These are phyloP conservation scores for Illadopsis cleaveri DNA, from an alignment of 2,113 vertebrate species.

Conservation along the genomic window DNA sequence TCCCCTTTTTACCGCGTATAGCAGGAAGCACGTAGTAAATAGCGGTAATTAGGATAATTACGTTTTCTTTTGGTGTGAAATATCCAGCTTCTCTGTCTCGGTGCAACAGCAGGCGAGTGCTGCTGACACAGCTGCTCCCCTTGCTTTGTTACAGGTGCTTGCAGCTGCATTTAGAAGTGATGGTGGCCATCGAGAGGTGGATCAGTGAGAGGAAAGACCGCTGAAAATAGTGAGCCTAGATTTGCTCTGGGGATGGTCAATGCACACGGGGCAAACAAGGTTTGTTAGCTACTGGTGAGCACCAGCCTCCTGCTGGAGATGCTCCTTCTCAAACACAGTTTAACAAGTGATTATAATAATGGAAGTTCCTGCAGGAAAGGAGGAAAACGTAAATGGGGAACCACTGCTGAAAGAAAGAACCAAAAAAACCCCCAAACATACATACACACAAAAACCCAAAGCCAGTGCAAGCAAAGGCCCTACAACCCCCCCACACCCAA, in stretches of 20 bases:
- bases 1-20: rapidly evolving
- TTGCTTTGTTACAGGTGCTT: background rate
- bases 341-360: background rate
- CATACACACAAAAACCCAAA: background rate
- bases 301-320: background rate
- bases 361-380: background rate
- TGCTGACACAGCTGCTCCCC: background rate
- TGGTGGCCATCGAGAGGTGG: background rate
- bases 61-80: background rate
- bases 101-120: background rate
- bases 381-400: background rate
- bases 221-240: background rate
- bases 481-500: background rate
- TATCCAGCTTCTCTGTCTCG: rapidly evolving
- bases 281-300: background rate
- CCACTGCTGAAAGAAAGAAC: background rate
- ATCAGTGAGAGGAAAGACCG: background rate
- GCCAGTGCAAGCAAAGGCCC: background rate
- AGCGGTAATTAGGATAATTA: background rate
- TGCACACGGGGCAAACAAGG: background rate
- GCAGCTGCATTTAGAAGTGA: background rate
- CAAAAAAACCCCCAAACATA: background rate
- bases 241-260: background rate
- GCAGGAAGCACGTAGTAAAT: background rate
- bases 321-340: background rate